Percentiles rank a stretch among this genome's conserved stretches.
These are phyloP conservation scores for Pelodytes ibericus DNA, from an alignment of 2,797 vertebrate species.

Conservation along the genomic window DNA sequence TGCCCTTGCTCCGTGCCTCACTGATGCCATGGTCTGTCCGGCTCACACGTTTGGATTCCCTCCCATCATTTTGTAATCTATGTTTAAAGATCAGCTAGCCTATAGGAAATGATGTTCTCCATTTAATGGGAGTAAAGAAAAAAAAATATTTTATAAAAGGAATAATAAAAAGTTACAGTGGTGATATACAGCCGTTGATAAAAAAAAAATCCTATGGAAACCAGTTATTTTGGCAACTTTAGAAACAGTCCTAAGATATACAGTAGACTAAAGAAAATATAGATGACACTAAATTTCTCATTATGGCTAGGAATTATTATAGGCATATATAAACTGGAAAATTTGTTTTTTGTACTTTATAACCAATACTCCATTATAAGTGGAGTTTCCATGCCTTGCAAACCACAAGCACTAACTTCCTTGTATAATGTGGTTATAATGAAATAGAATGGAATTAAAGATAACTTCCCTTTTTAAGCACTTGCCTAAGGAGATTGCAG, in stretches of 20 bases:
- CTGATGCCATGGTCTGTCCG: too few relatives aligned
- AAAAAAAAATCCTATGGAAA: too few relatives aligned
- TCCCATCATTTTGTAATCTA: too few relatives aligned
- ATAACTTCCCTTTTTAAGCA: constrained; percentile 56
- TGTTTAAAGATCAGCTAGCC: too few relatives aligned
- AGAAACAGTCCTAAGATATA: neutral
- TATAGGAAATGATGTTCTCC: too few relatives aligned
- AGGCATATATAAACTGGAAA: constrained; percentile 13
- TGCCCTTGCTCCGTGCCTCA: too few relatives aligned
- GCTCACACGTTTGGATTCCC: too few relatives aligned
- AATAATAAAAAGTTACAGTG: too few relatives aligned
- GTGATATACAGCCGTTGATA: too few relatives aligned
- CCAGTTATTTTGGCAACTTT: too few relatives aligned
- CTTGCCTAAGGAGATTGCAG: constrained; percentile 56
- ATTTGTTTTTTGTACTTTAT: constrained; percentile 34
- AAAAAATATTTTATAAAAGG: too few relatives aligned
- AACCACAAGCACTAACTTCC: constrained; percentile 43
- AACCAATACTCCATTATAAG: constrained; percentile 36
- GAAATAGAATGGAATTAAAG: constrained; percentile 56
- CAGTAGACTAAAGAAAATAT: neutral
- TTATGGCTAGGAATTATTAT: neutral
- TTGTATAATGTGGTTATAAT: constrained; percentile 56
- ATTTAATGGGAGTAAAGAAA: too few relatives aligned
- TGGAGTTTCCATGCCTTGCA: constrained; percentile 37
- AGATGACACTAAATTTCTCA: neutral